Evolutionary conservation across 2,888 invertebrate species (phyloP).

Genomic region (Ennomos erosarius): DNA sequence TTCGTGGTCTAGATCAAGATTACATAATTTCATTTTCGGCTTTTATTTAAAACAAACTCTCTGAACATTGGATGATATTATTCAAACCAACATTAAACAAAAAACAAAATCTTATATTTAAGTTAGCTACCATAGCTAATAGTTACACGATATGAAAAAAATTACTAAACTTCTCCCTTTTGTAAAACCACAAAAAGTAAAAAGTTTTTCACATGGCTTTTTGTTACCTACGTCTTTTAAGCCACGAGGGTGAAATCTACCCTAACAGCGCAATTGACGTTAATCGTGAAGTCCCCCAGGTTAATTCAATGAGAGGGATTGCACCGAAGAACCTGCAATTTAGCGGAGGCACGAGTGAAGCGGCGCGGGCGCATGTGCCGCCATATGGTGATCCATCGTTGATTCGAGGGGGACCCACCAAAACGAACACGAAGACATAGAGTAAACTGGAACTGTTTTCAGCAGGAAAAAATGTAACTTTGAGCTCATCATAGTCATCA

Average conservation of each 20-base stretch:
- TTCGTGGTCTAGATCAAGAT: too few species aligned
- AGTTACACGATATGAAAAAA: too few species aligned
- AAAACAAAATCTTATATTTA: too few species aligned
- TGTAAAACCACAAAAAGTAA: not conserved
- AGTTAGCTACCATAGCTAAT: too few species aligned
- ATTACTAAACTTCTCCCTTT: too few species aligned
- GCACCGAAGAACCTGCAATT: slow-evolving; percentile 76
- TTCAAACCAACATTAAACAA: too few species aligned
- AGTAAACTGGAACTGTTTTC: slow-evolving; percentile 7
- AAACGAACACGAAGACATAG: slow-evolving; percentile 45
- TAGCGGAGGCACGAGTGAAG: slow-evolving; percentile 58
- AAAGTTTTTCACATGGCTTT: slow-evolving; percentile 5
- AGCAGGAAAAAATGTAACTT: too few species aligned
- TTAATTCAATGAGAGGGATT: slow-evolving; percentile 73
- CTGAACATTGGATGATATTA: too few species aligned
- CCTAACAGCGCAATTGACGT: slow-evolving; percentile 48
- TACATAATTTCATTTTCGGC: too few species aligned
- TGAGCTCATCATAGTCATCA: too few species aligned
- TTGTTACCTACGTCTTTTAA: slow-evolving; percentile 14
- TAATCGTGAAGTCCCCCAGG: slow-evolving; percentile 57
- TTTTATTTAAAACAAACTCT: too few species aligned
- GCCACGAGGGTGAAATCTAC: slow-evolving; percentile 41
- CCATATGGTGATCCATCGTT: slow-evolving; percentile 74
- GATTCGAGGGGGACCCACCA: slow-evolving; percentile 57
- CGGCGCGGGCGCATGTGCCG: slow-evolving; percentile 66